These are phyloP conservation scores for Engystomops pustulosus DNA, from an alignment of 2,113 vertebrate species.

Conservation along the genomic window DNA sequence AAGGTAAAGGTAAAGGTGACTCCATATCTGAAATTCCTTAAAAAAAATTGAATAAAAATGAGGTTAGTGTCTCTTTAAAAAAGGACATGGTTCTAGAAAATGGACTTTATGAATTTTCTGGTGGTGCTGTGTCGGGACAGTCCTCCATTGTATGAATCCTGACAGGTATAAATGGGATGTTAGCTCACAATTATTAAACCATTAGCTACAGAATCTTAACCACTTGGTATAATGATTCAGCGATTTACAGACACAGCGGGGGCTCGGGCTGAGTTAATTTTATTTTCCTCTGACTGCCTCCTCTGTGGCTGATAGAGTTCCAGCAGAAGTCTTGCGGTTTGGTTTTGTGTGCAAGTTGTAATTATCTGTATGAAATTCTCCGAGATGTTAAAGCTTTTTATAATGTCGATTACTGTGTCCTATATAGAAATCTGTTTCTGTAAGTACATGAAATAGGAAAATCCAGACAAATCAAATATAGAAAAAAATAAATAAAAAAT, in stretches of 20 bases:
- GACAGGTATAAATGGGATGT: conserved; percentile 56
- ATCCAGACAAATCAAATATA: neutral
- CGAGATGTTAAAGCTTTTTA: neutral
- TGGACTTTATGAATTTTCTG: neutral
- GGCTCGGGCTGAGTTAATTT: conserved; percentile 49
- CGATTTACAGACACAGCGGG: conserved; percentile 54
- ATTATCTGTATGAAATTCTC: conserved; percentile 20
- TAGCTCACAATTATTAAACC: conserved; percentile 58
- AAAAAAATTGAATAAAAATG: too few species aligned
- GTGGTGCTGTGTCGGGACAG: neutral
- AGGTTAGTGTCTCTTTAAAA: neutral
- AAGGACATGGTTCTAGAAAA: neutral
- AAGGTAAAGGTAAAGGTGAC: too few species aligned
- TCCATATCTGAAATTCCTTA: too few species aligned
- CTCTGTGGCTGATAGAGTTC: conserved; percentile 27
- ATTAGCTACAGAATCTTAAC: conserved; percentile 57
- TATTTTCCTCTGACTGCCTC: conserved; percentile 43
- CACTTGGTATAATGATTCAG: conserved; percentile 57
- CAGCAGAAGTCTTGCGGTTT: conserved; percentile 29
- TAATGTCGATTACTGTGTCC: neutral
- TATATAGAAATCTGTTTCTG: neutral
- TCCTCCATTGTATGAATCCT: conserved; percentile 37
- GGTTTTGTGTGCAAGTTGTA: conserved; percentile 2
- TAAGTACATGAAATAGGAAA: neutral
- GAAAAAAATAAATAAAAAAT: neutral